Evolutionary conservation across 2,113 vertebrate genomes (phyloP), one percentile per base, ranked within the genome.

Genomic region (Phalacrocorax brasilianus): DNA sequence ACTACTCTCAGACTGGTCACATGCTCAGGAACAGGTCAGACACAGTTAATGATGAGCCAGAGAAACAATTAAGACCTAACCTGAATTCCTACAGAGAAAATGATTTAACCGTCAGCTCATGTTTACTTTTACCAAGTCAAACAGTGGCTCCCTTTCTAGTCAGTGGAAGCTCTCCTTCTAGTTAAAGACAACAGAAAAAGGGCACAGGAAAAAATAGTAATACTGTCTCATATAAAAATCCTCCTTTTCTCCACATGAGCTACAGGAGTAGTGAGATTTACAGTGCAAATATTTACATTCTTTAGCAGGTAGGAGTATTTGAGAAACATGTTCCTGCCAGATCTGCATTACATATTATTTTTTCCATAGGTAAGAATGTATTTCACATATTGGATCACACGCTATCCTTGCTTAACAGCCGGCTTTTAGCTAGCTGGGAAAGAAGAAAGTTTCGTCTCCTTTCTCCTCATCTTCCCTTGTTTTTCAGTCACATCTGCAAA

Each of bases 1-100:
- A 52, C 49, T 75, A 44, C 33, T 81, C 52, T 81, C 47, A 55
- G 58, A n/a, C 17, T 11, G 1, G 52, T 89, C 95, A 95, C 73
- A 45, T 68, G 80, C 66, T 79, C 58, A 61, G 77, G 28, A 95
- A 92, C 87, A 82, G 70, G 92, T 92, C 72, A 85, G 92, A 87
- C 80, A 30, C 0, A 4, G 91, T 95, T 94, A 96, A 94, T 85
- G 81, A 94, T 95, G 89, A 96, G 91, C 89, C 66, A 89, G 53
- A 87, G 73, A 72, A 84, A 89, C 66, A 93, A 95, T 82, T 93
- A 87, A 75, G 58, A 70, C 17, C 32, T 73, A 93, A 71, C 45
- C 83, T 87, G 85, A 89, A 89, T 91, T 87, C 50, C 47, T 87
- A 56, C 33, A 32, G 49, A 70, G 86, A 65, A 74, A 82, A 93